A percentile compares a stretch with the other conserved stretches of the same genome.
Evolutionary conservation across 2,888 invertebrate species (phyloP).

Genomic region (Nysson spinosus): DNA sequence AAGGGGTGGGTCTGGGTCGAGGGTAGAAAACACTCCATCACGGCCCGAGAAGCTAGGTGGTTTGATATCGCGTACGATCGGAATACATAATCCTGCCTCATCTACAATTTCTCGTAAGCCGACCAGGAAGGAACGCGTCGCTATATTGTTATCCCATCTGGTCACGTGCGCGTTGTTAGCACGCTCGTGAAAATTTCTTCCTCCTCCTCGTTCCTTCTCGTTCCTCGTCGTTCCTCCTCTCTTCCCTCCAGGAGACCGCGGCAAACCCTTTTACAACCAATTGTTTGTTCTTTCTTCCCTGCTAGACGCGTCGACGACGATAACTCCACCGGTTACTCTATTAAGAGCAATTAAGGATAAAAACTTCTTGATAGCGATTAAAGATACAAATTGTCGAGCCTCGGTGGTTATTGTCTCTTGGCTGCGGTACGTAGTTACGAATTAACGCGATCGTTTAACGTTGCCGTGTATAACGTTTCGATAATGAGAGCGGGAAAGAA

Average conservation of each 20-base stretch:
- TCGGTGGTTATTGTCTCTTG: no score
- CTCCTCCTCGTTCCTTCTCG: constrained; percentile 10
- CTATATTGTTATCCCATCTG: constrained; percentile 53
- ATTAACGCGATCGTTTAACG: background rate
- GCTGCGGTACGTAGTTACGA: background rate
- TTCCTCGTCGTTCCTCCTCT: constrained; percentile 11
- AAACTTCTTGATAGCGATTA: background rate
- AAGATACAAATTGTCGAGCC: background rate
- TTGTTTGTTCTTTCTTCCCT: no score
- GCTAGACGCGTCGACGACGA: background rate
- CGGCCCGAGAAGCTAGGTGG: constrained; percentile 58
- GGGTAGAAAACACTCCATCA: constrained; percentile 69
- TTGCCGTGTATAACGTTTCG: constrained; percentile 18
- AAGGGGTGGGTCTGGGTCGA: constrained; percentile 28
- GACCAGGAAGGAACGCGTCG: constrained; percentile 50
- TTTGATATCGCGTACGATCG: constrained; percentile 70
- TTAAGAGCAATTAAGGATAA: no score
- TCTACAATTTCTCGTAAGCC: constrained; percentile 68
- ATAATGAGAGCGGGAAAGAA: constrained; percentile 11
- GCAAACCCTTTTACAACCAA: no score
- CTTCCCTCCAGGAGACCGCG: no score
- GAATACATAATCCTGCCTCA: constrained; percentile 71
- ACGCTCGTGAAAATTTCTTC: constrained; percentile 39
- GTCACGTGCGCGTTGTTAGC: constrained; percentile 58
- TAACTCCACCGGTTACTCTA: background rate